Evolutionary conservation across 1,140 invertebrate species (phyloP).

Genomic region (Lerema accius): DNA sequence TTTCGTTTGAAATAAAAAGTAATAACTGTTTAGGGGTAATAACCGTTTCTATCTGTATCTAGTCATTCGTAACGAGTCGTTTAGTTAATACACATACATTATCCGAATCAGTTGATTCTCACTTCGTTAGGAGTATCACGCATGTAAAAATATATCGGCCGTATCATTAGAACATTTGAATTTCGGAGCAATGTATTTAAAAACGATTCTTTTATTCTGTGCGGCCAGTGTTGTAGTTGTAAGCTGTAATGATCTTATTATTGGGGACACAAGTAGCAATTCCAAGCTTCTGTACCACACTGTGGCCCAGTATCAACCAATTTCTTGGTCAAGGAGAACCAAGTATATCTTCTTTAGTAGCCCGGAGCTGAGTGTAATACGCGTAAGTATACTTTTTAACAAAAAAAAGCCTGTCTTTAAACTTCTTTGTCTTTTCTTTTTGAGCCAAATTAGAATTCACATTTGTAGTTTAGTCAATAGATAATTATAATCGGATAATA

Average conservation of each 20-base stretch:
- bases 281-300: slow-evolving; percentile 46
- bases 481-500: no score
- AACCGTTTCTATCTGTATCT: slow-evolving; percentile 3
- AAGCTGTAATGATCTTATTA: slow-evolving; percentile 44
- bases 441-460: no score
- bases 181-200: slow-evolving; percentile 41
- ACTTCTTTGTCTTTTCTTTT: no score
- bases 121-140: no score
- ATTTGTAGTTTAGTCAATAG: no score
- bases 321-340: slow-evolving; percentile 44
- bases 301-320: slow-evolving; percentile 38
- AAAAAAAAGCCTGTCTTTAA: no score
- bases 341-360: slow-evolving; percentile 49
- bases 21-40: slow-evolving; percentile 7
- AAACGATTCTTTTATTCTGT: slow-evolving; percentile 35
- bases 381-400: slow-evolving; percentile 41
- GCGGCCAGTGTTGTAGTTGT: slow-evolving; percentile 28
- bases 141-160: no score
- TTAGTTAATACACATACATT: background rate
- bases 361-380: slow-evolving; percentile 42
- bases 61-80: background rate
- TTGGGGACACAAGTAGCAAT: slow-evolving; percentile 41
- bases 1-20: slow-evolving; percentile 12
- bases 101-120: slow-evolving; percentile 5
- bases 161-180: slow-evolving; percentile 15